Evolutionary conservation across 2,888 invertebrate species (phyloP).

Genomic region (Anticlea derivata): DNA sequence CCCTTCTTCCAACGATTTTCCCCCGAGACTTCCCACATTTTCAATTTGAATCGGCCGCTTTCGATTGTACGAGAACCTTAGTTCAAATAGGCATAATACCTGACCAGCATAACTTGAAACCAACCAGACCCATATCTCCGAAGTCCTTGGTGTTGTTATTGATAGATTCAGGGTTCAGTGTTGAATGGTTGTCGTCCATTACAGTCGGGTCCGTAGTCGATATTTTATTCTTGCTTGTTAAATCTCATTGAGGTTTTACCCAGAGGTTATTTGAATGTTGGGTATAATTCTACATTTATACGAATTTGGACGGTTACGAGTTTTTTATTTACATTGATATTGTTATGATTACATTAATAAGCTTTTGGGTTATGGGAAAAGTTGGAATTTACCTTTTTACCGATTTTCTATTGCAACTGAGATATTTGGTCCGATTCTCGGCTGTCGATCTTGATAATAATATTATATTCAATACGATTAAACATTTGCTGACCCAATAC

Average conservation of each 20-base stretch:
- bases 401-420: constrained; percentile 9
- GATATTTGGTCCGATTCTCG: background rate
- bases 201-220: constrained; percentile 61
- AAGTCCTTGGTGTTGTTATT: constrained; percentile 9
- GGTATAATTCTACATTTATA: constrained; percentile 41
- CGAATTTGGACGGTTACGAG: constrained; percentile 30
- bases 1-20: constrained; percentile 53
- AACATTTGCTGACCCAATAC: too few species aligned
- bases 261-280: constrained; percentile 51
- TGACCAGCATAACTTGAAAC: constrained; percentile 46
- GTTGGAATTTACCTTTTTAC: constrained; percentile 18
- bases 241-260: constrained; percentile 72
- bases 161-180: constrained; percentile 27
- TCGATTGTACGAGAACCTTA: constrained; percentile 71
- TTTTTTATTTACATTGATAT: constrained; percentile 31
- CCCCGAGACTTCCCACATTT: constrained; percentile 73
- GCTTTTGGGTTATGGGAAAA: constrained; percentile 18
- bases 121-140: constrained; percentile 17
- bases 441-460: too few species aligned
- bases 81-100: constrained; percentile 51
- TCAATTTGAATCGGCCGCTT: constrained; percentile 66
- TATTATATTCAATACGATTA: too few species aligned
- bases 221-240: constrained; percentile 78
- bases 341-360: constrained; percentile 29
- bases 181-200: constrained; percentile 45